Conservation (phyloP, 2,113 vertebrate genomes). For the Burhinus bistriatus region DNA sequence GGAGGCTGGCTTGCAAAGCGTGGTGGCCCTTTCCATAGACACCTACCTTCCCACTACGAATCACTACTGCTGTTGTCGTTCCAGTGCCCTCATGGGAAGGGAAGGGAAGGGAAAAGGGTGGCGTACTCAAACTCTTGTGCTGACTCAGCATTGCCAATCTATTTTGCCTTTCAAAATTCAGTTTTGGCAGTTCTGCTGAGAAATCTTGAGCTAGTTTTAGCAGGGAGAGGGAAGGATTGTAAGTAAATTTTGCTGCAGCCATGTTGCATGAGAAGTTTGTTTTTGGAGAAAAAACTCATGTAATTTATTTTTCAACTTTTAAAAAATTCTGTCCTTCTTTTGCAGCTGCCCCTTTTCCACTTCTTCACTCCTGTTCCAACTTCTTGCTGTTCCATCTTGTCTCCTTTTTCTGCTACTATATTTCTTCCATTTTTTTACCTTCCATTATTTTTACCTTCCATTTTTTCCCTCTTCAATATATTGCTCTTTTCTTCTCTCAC, state of each 20-base stretch:
- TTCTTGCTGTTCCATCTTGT: neutral
- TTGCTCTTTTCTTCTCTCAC: neutral
- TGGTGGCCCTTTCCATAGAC: neutral
- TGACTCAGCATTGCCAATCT: neutral
- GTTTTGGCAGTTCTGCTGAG: neutral
- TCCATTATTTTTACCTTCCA: neutral
- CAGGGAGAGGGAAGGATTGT: neutral
- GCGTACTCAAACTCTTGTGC: neutral
- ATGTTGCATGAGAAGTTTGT: neutral
- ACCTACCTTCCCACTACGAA: neutral
- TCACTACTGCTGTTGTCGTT: neutral
- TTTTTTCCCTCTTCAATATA: neutral
- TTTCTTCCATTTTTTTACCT: neutral
- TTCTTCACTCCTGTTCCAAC: neutral
- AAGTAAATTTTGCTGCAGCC: neutral
- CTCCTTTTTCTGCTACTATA: neutral
- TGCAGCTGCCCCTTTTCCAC: neutral
- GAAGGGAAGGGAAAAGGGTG: neutral
- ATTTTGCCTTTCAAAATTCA: neutral
- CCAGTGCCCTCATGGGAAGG: neutral
- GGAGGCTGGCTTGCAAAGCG: neutral
- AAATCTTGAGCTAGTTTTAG: neutral
- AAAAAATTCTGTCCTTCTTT: neutral
- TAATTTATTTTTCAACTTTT: neutral
- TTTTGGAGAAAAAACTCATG: fast-evolving